Conservation (phyloP, 2,113 vertebrate genomes). For the Oncorhynchus clarkii region DNA sequence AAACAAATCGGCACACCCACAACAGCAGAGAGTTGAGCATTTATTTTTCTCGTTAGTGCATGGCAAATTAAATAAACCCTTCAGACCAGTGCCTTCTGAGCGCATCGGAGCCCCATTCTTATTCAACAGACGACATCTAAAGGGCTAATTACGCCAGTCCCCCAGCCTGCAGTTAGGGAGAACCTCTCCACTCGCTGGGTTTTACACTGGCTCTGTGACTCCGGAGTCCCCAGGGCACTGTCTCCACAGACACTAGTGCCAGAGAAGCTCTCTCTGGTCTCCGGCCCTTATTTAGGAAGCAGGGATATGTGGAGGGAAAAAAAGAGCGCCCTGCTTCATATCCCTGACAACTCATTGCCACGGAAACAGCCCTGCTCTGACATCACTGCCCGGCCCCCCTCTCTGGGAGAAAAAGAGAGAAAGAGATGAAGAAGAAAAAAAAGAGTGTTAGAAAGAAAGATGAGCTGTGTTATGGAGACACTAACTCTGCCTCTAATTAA, state of each 20-base stretch:
- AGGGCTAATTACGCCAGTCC: constrained; percentile 63
- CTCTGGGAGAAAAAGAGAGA: constrained; percentile 55
- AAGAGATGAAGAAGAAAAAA: constrained; percentile 26
- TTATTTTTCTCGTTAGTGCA: constrained; percentile 62
- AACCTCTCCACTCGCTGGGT: constrained; percentile 54
- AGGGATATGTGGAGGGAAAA: constrained; percentile 56
- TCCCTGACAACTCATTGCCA: constrained; percentile 80
- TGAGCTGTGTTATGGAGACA: constrained; percentile 45
- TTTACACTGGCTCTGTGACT: constrained; percentile 67
- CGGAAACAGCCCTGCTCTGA: constrained; percentile 71
- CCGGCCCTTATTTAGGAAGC: constrained; percentile 62
- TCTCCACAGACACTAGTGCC: constrained; percentile 63
- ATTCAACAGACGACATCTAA: constrained; percentile 61
- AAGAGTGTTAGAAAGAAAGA: constrained; percentile 37
- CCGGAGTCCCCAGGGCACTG: constrained; percentile 59
- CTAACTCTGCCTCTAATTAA: constrained; percentile 65
- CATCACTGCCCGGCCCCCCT: constrained; percentile 54
- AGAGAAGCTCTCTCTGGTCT: constrained; percentile 55
- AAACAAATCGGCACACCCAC: constrained; percentile 55
- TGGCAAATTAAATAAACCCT: constrained; percentile 68
- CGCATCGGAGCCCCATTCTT: constrained; percentile 39
- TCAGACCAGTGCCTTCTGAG: constrained; percentile 41
- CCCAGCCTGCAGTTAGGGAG: constrained; percentile 52
- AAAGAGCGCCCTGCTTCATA: constrained; percentile 70
- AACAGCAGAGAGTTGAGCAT: constrained; percentile 52